These are phyloP conservation scores for Argyresthia goedartella DNA, from an alignment of 2,888 invertebrate species.

Conservation along the genomic window DNA sequence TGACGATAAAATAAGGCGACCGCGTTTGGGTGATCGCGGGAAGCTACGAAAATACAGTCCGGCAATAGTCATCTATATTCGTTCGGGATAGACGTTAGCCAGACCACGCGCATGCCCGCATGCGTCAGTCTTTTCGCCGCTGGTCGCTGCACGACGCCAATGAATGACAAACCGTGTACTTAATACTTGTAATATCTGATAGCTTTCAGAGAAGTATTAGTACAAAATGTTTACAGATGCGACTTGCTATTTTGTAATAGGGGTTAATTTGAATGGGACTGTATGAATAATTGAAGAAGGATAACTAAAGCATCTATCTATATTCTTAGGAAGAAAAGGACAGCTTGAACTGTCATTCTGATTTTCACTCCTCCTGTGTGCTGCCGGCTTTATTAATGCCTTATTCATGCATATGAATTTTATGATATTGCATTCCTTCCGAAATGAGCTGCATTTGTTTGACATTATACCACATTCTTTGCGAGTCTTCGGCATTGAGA, in stretches of 20 bases:
- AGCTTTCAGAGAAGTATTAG: slow-evolving; percentile 58
- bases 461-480: too few relatives aligned
- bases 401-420: neutral
- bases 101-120: slow-evolving; percentile 65
- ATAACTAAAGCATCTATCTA: neutral
- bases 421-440: too few relatives aligned
- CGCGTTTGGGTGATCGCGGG: slow-evolving; percentile 46
- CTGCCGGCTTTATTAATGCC: neutral
- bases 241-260: neutral
- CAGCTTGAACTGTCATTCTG: neutral
- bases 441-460: too few relatives aligned
- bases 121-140: slow-evolving; percentile 25
- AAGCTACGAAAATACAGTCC: slow-evolving; percentile 47
- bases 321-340: neutral
- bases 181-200: slow-evolving; percentile 57
- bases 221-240: neutral
- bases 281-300: neutral
- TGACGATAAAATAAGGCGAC: slow-evolving; percentile 45
- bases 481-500: too few relatives aligned
- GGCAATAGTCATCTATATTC: slow-evolving; percentile 52
- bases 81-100: slow-evolving; percentile 60
- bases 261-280: neutral
- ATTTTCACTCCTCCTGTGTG: neutral
- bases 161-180: slow-evolving; percentile 63
- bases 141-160: slow-evolving; percentile 46